Percentiles rank a stretch among this genome's conserved stretches.
These are phyloP conservation scores for Trachurus trachurus DNA, from an alignment of 2,797 vertebrate species.

Conservation along the genomic window DNA sequence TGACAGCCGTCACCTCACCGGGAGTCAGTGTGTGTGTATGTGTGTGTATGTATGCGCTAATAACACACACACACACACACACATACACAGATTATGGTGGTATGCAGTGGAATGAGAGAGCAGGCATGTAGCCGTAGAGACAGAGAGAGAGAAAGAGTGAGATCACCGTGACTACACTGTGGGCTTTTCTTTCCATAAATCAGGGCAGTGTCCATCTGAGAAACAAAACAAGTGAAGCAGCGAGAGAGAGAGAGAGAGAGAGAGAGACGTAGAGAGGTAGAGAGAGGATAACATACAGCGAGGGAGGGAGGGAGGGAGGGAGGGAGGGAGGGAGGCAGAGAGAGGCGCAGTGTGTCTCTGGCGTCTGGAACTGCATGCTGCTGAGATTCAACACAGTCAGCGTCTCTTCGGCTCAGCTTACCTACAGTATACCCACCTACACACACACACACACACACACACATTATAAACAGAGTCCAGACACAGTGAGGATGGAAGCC, in stretches of 20 bases:
- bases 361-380: slow-evolving; percentile 85
- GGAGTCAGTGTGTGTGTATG: slow-evolving; percentile 19
- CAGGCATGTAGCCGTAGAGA: neutral
- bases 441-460: slow-evolving; percentile 49
- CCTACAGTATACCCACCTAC: slow-evolving; percentile 72
- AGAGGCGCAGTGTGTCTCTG: slow-evolving; percentile 78
- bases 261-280: slow-evolving; percentile 4
- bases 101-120: slow-evolving; percentile 34
- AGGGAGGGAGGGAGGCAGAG: slow-evolving; percentile 20
- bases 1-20: slow-evolving; percentile 79
- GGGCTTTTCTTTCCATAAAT: slow-evolving; percentile 69
- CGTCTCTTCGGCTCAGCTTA: slow-evolving; percentile 87
- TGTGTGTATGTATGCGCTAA: neutral
- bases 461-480: slow-evolving; percentile 52
- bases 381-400: slow-evolving; percentile 87
- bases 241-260: neutral
- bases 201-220: slow-evolving; percentile 63
- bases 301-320: slow-evolving; percentile 30
- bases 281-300: neutral
- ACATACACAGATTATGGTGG: slow-evolving; percentile 15
- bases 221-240: slow-evolving; percentile 61
- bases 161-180: slow-evolving; percentile 53
- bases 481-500: slow-evolving; percentile 36
- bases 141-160: slow-evolving; percentile 36
- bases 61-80: slow-evolving; percentile 21